A percentile compares a stretch with the other conserved stretches of the same genome.
phyloP scores from a whole-genome alignment of 2,797 vertebrate genomes.

The Cottoperca gobio region DNA sequence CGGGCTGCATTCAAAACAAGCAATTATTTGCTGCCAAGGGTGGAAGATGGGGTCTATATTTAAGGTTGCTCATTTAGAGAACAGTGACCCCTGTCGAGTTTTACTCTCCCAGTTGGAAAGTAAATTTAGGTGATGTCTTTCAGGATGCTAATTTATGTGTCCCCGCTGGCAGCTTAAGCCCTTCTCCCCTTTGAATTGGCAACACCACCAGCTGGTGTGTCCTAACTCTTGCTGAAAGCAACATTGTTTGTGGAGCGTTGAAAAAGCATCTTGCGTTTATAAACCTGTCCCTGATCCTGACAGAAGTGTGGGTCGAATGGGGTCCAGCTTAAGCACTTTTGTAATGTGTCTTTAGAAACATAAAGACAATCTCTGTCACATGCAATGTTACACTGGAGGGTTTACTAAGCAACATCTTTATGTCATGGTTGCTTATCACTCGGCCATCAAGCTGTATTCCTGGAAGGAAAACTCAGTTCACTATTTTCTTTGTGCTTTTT shows the following conservation, averaged over 20 bases:
- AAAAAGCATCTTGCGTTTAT: constrained; percentile 57
- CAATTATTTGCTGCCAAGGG: constrained; percentile 38
- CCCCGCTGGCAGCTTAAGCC: constrained; percentile 76
- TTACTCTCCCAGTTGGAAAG: constrained; percentile 65
- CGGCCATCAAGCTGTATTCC: constrained; percentile 43
- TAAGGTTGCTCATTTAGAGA: constrained; percentile 70
- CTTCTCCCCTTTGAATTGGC: constrained; percentile 72
- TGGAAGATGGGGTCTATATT: constrained; percentile 58
- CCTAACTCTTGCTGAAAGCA: constrained; percentile 69
- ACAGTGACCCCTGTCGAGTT: constrained; percentile 75
- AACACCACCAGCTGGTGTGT: constrained; percentile 77
- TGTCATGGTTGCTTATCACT: constrained; percentile 38
- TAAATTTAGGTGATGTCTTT: constrained; percentile 77
- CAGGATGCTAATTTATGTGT: constrained; percentile 81
- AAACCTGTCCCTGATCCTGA: constrained; percentile 63
- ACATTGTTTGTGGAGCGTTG: constrained; percentile 66
- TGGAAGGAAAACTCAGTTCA: constrained; percentile 26
- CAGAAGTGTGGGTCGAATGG: constrained; percentile 57
- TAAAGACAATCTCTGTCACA: constrained; percentile 66
- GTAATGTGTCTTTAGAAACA: constrained; percentile 53
- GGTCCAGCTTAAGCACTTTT: constrained; percentile 43
- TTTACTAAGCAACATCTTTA: constrained; percentile 49
- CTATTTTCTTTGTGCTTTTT: constrained; percentile 47
- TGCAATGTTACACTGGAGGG: constrained; percentile 49
- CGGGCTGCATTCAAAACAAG: constrained; percentile 49